Evolutionary conservation across 2,888 invertebrate genomes (phyloP).

Genomic region (Eupithecia inturbata): DNA sequence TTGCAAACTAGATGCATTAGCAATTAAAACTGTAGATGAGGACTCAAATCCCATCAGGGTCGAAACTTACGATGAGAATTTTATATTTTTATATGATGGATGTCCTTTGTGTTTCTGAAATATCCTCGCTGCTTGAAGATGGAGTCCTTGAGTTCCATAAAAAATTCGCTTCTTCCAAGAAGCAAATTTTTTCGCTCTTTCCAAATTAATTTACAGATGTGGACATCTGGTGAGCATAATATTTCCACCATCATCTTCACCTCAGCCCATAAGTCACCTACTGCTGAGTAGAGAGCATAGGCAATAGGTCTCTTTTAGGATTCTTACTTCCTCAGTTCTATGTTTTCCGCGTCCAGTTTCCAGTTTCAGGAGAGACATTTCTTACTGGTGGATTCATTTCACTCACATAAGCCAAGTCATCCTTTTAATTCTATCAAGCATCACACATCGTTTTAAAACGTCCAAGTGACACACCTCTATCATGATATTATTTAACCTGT

Average conservation of each 20-base stretch:
- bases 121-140: no score
- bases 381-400: background rate
- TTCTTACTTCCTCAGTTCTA: background rate
- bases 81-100: background rate
- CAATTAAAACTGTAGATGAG: background rate
- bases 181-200: no score
- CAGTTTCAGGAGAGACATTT: background rate
- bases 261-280: background rate
- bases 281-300: background rate
- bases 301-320: background rate
- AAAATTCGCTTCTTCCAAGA: no score
- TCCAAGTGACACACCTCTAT: slow-evolving; percentile 17
- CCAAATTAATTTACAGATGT: no score
- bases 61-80: background rate
- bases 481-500: slow-evolving; percentile 15
- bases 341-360: background rate
- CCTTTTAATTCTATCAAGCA: background rate
- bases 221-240: background rate
- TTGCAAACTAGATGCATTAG: background rate
- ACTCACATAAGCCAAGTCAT: background rate
- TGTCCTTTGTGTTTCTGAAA: background rate
- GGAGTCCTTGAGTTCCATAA: background rate
- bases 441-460: background rate
- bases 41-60: background rate
- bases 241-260: background rate